Evolutionary conservation across 1,140 invertebrate species (phyloP).

Genomic region (Heliothis subflexa): DNA sequence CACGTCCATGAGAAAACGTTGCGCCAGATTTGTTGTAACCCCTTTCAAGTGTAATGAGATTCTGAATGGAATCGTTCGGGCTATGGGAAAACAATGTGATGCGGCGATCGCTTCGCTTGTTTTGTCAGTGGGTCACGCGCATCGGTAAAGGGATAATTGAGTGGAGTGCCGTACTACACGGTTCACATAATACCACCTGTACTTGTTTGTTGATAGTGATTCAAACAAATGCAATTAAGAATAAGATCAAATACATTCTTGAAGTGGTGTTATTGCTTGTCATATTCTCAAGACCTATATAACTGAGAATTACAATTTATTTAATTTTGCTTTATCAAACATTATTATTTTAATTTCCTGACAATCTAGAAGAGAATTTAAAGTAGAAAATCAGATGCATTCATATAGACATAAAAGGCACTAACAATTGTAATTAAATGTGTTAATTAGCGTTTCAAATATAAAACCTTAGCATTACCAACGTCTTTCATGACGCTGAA

Average conservation of each 20-base stretch:
- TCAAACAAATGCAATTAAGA: background rate
- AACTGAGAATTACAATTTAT: too few relatives aligned
- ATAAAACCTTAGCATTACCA: conserved; percentile 8
- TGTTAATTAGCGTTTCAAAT: conserved; percentile 23
- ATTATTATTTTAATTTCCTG: too few relatives aligned
- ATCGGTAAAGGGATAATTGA: conserved; percentile 47
- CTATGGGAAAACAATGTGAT: conserved; percentile 81
- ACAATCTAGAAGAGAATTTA: too few relatives aligned
- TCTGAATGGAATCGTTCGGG: conserved; percentile 79
- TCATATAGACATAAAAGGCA: background rate
- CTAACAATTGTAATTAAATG: conserved; percentile 3
- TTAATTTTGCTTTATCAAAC: too few relatives aligned
- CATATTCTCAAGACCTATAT: too few relatives aligned
- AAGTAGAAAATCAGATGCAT: background rate
- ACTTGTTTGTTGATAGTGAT: background rate
- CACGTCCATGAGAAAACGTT: conserved; percentile 84
- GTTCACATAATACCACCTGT: conserved; percentile 34
- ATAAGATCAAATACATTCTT: background rate
- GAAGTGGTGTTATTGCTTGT: too few relatives aligned
- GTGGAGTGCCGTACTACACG: conserved; percentile 29
- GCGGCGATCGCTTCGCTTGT: conserved; percentile 65
- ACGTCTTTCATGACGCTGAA: conserved; percentile 22
- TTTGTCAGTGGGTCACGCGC: conserved; percentile 76
- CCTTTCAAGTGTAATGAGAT: conserved; percentile 83
- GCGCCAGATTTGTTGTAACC: conserved; percentile 81